Percentiles rank a stretch among this genome's conserved stretches.
Evolutionary conservation across 2,113 vertebrate genomes (phyloP).

Genomic region (Aegotheles bennettii): DNA sequence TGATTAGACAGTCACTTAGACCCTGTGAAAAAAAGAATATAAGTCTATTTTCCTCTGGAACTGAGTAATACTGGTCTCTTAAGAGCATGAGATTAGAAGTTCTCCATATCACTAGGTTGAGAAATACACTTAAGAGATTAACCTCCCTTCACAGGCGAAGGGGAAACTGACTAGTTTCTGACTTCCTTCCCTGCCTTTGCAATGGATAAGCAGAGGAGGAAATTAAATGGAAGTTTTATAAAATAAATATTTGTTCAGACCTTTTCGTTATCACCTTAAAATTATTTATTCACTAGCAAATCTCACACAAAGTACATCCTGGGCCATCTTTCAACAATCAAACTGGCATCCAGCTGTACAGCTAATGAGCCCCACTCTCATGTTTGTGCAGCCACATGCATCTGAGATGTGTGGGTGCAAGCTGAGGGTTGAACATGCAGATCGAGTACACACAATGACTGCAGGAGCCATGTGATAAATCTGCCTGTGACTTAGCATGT

Average conservation of each 20-base stretch:
- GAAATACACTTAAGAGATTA: neutral
- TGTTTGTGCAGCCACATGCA: too few relatives aligned
- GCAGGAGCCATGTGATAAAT: neutral
- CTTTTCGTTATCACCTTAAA: neutral
- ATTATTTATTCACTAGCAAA: neutral
- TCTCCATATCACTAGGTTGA: neutral
- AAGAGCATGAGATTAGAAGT: neutral
- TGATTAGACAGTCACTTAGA: neutral
- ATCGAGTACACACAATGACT: rapidly evolving
- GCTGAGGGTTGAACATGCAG: neutral
- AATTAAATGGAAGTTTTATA: neutral
- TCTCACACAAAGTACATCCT: neutral
- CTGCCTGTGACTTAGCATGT: neutral
- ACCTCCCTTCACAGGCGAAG: neutral
- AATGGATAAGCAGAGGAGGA: neutral
- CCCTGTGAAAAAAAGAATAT: neutral
- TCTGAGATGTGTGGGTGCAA: neutral
- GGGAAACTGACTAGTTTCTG: neutral
- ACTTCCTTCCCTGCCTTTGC: neutral
- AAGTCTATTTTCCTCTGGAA: neutral
- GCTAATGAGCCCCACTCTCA: neutral
- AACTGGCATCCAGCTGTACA: neutral
- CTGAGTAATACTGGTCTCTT: neutral
- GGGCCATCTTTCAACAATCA: neutral
- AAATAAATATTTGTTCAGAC: neutral